These are phyloP conservation scores for Andrena camellia DNA, from an alignment of 2,888 invertebrate genomes.

Conservation along the genomic window DNA sequence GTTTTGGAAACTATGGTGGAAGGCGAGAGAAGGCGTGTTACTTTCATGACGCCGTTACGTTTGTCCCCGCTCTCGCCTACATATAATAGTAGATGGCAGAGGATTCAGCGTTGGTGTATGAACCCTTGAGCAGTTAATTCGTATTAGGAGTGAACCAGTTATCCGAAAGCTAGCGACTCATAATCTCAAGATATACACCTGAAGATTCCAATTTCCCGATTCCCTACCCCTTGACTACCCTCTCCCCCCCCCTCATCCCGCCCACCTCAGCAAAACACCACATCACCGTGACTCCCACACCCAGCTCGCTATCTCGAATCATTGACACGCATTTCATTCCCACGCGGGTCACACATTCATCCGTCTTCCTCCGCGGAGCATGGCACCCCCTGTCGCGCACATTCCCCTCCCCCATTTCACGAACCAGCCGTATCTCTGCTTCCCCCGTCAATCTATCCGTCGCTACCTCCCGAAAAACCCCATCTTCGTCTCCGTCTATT, in stretches of 20 bases:
- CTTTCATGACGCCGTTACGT: no score
- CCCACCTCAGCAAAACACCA: not conserved
- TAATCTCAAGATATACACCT: no score
- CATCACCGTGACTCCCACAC: not conserved
- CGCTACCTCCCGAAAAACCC: constrained; percentile 39
- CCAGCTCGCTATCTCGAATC: not conserved
- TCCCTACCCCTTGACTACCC: not conserved
- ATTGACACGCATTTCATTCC: constrained; percentile 17
- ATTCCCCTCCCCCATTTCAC: constrained; percentile 16
- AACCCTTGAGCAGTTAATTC: no score
- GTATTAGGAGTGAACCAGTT: no score
- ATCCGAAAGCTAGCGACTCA: no score
- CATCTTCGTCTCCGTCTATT: constrained; percentile 42
- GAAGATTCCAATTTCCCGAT: no score
- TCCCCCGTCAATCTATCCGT: constrained; percentile 52
- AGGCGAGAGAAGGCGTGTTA: no score
- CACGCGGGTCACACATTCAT: constrained; percentile 12
- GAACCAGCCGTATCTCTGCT: constrained; percentile 36
- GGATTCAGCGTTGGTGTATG: no score
- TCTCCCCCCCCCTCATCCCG: not conserved
- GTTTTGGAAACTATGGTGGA: no score
- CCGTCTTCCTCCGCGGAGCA: constrained; percentile 4
- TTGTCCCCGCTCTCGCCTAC: no score
- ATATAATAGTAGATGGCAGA: no score
- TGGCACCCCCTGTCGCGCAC: not conserved